Evolutionary conservation across 1,140 invertebrate genomes (phyloP), one percentile per base, ranked within the genome.

Genomic region (Formica selysi): DNA sequence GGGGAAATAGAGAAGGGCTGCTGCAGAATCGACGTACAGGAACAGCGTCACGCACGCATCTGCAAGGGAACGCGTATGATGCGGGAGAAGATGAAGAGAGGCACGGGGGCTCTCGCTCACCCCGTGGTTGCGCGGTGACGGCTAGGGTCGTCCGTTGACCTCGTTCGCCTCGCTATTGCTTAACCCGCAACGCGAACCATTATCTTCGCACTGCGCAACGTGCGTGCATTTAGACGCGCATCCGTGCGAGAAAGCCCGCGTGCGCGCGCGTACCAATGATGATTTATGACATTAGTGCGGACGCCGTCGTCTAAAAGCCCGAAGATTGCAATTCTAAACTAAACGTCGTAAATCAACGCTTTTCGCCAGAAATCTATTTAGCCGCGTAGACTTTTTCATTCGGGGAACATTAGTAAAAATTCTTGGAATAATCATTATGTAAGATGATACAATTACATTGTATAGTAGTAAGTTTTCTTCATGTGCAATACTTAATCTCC

Each of bases 91-190:
- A 54, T 54, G 54, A 70, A 32, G 22, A 41, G 68, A 62, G 57
- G 62, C 29, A 61, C 44, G 70, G 44, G 41, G 54, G 11, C 64
- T 85, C 83, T 61, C 64, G 79, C 13, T 81, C 79, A 89, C 86
- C 86, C 90, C 48, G 65, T 86, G 83, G 78, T 89, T 81, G 22
- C 86, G 85, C 83, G 74, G 79, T 80, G 86, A 84, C 81, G 85
- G 62, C 76, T 79, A 38, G 84, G 91, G 83, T 92, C 92, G 91
- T 91, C 84, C 90, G 87, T 90, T 93, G 92, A 93, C 91, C 91
- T 88, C 92, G 86, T 73, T 48, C 64, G 78, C 67, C 62, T 83
- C 81, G 65, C 87, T 68, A 54, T 87, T 87, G 86, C 84, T 86
- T 83, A 89, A 88, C 90, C 85, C 85, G 76, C 78, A 61, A 62